These are phyloP conservation scores for Xestia sexstrigata DNA, from an alignment of 2,888 invertebrate genomes.

Conservation along the genomic window DNA sequence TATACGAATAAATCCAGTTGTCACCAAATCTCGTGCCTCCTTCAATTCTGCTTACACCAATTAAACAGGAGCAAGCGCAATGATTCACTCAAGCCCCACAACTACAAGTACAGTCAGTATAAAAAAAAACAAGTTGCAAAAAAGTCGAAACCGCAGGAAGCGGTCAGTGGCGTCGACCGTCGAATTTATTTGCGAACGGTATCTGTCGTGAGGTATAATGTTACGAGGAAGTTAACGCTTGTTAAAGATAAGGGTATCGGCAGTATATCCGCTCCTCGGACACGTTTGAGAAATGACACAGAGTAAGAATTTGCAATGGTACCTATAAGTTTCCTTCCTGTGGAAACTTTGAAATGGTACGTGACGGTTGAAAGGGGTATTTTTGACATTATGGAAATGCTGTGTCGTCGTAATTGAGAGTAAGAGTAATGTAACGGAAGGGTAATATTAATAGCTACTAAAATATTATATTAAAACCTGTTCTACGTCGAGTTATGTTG, in stretches of 20 bases:
- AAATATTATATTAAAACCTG: slow-evolving; percentile 21
- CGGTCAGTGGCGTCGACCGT: slow-evolving; percentile 78
- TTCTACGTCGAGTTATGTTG: not conserved
- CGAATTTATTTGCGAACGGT: slow-evolving; percentile 81
- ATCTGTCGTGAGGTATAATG: slow-evolving; percentile 75
- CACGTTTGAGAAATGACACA: slow-evolving; percentile 61
- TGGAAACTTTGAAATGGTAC: slow-evolving; percentile 28
- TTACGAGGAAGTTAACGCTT: slow-evolving; percentile 80
- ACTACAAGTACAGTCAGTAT: slow-evolving; percentile 67
- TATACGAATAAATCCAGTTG: not conserved
- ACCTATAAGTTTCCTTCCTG: slow-evolving; percentile 37
- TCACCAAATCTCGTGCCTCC: not conserved
- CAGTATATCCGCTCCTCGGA: slow-evolving; percentile 77
- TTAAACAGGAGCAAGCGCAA: not conserved
- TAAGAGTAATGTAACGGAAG: slow-evolving; percentile 7
- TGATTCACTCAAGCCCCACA: slow-evolving; percentile 71
- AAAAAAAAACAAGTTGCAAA: slow-evolving; percentile 67
- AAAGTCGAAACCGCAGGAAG: slow-evolving; percentile 76
- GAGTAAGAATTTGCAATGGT: slow-evolving; percentile 34
- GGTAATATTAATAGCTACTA: slow-evolving; percentile 16
- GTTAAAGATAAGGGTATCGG: slow-evolving; percentile 82
- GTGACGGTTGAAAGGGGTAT: slow-evolving; percentile 35
- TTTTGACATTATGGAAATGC: slow-evolving; percentile 40
- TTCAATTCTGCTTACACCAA: not conserved
- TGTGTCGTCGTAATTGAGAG: slow-evolving; percentile 27